Percentiles rank a stretch among this genome's conserved stretches.
These are phyloP conservation scores for Glaucidium brasilianum DNA, from an alignment of 2,113 vertebrate genomes.

Conservation along the genomic window DNA sequence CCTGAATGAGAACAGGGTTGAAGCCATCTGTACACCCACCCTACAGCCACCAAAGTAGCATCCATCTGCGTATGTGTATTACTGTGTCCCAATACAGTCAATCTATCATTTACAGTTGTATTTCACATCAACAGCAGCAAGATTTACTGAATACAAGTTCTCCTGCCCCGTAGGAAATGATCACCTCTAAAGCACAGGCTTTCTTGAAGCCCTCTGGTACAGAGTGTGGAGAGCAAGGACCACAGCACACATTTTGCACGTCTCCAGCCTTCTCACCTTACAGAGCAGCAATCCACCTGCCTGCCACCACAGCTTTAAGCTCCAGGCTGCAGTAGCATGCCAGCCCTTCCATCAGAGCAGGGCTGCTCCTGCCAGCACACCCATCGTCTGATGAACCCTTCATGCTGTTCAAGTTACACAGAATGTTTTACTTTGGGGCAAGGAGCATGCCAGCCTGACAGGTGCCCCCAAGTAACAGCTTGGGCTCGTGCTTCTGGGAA, in stretches of 20 bases:
- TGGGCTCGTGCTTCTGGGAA: neutral
- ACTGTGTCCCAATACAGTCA: neutral
- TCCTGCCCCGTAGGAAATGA: neutral
- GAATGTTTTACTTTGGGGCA: neutral
- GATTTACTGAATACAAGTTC: neutral
- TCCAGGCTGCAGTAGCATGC: neutral
- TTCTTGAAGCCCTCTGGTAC: neutral
- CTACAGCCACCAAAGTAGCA: neutral
- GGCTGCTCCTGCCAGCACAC: neutral
- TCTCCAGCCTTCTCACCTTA: neutral
- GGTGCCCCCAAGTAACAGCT: neutral
- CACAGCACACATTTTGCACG: neutral
- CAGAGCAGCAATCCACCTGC: neutral
- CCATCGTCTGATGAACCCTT: accelerated
- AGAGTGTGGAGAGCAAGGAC: neutral
- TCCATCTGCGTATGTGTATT: neutral
- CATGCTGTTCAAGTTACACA: accelerated
- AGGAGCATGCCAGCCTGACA: neutral
- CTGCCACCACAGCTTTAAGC: neutral
- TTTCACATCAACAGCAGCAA: neutral
- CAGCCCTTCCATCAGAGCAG: neutral
- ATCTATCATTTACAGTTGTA: neutral
- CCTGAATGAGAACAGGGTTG: neutral
- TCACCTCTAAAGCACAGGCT: neutral
- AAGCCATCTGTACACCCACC: too few relatives aligned